Conservation (phyloP, 1,140 invertebrate genomes). For the Drosophila sproati region DNA sequence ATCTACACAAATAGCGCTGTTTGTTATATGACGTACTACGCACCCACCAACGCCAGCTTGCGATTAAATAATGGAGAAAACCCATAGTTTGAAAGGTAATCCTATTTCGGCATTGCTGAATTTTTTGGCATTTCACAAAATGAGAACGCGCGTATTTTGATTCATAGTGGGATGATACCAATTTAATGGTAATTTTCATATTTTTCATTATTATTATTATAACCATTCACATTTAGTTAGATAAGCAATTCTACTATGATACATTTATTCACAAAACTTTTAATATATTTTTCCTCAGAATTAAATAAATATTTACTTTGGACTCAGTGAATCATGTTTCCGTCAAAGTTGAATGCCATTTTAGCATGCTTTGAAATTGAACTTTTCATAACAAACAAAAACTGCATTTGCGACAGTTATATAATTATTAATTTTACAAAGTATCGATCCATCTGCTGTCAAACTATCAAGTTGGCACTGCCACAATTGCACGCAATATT, state of each 20-base stretch:
- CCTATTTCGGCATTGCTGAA: not conserved
- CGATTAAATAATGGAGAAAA: not conserved
- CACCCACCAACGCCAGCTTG: conserved; percentile 3
- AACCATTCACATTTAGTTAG: no score
- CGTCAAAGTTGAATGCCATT: not conserved
- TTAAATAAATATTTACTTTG: no score
- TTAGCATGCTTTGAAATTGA: not conserved
- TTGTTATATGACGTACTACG: not conserved
- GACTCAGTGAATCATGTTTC: not conserved
- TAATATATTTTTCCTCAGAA: no score
- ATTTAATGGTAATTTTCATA: not conserved
- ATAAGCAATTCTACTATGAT: no score
- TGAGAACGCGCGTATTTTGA: not conserved
- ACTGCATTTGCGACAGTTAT: not conserved
- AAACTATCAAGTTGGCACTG: not conserved
- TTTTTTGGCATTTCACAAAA: not conserved
- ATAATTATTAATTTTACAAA: not conserved
- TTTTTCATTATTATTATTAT: not conserved
- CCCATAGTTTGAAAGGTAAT: not conserved
- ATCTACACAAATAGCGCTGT: not conserved
- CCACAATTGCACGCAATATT: conserved; percentile 1
- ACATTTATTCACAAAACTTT: no score
- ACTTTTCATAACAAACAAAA: not conserved
- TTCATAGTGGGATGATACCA: not conserved
- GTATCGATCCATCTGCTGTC: not conserved